Base-by-base conservation (phyloP, 2,797 vertebrate species). In the Rhabdomys pumilio region DNA sequence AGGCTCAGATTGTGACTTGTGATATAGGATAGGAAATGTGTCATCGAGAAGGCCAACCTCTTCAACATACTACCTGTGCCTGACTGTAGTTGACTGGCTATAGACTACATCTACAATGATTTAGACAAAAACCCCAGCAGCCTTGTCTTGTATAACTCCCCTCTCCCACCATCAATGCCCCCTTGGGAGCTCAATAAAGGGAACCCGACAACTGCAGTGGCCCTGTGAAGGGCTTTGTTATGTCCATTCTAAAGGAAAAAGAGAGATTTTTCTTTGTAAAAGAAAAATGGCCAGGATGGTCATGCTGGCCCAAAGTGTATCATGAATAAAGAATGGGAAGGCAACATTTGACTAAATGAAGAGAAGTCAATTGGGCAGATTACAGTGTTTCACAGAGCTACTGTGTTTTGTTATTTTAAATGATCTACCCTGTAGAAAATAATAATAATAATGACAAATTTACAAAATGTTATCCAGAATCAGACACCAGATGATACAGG, bases 1-100 rank as follows among this genome's bases (percentile, higher is more conserved):
- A 85, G 76, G 19, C 76, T 93, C 59, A 75, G 83, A 34, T 19
- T 93, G n/a, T 91, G 76, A 75, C 88, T 89, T 97, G 88, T 41
- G 59, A 65, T 91, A 73, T 41, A 57, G 55, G 31, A 19, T 29
- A 93, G 15, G 20, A 77, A 67, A 75, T 55, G 34, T 57, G 65
- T 3, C 44, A 90, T 91, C 88, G 69, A 55, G 94, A 93, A 91
- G 73, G 34, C 53, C n/a, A 65, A 8, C 31, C 26, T 90, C 34
- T 96, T 95, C 47, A 82, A 69, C 24, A 81, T 61, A 50, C 4
- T 84, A 0, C 83, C 73, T 81, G n/a, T 47, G 34, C 38, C 57
- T 90, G 55, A 61, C 53, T 90, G 19, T 72, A 34, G 34, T 22
- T 89, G n/a, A 14, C 44, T 89, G 34, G 17, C n/a, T 3, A 15